Base-by-base conservation (phyloP, 2,113 vertebrate genomes). In the Aplodontia rufa region DNA sequence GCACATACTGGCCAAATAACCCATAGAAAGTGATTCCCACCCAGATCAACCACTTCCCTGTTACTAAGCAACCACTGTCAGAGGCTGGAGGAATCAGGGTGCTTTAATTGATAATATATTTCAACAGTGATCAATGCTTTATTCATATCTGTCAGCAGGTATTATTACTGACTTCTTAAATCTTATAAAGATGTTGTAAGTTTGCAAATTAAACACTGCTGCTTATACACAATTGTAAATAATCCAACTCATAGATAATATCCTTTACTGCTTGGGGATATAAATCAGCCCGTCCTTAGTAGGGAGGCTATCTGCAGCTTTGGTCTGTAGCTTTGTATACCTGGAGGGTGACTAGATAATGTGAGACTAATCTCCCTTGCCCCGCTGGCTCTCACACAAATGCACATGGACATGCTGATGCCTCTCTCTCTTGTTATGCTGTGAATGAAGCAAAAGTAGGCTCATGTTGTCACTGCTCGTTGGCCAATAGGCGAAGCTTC, bases 1-100 rank as follows among this genome's bases (percentile, higher is more conserved):
- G 68, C 16, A 87, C 55, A 49, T 0, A 96, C 80, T 82, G 19
- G 42, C 76, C 95, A 93, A 93, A 90, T 74, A 91, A 89, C 40
- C 37, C 24, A 55, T 45, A 47, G 16, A 82, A 68, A 87, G 74
- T 30, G 13, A 53, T 28, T 22, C 42, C 45, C 19, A n/a, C 45
- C 45, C 6, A 40, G 51, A 55, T 3, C 24, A 17, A n/a, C 32
- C 13, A 51, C 32, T 17, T 79, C n/a, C 86, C 37, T 37, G 35
- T 45, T 84, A 72, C 8, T 68, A 68, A 32, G 42, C 45, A 7
- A 68, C 13, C 22, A 9, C 47, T 6, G 35, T 35, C 26, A 42
- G 47, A 64, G 40, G 66, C 20, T 8, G 2, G 35, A 85, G 16
- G 26, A 45, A 81, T 49, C 66, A 47, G 51, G 51, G 32, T n/a